Percentiles rank a stretch among this genome's conserved stretches.
Conservation (phyloP, 2,113 vertebrate genomes). For the Megaceryle torquata region DNA sequence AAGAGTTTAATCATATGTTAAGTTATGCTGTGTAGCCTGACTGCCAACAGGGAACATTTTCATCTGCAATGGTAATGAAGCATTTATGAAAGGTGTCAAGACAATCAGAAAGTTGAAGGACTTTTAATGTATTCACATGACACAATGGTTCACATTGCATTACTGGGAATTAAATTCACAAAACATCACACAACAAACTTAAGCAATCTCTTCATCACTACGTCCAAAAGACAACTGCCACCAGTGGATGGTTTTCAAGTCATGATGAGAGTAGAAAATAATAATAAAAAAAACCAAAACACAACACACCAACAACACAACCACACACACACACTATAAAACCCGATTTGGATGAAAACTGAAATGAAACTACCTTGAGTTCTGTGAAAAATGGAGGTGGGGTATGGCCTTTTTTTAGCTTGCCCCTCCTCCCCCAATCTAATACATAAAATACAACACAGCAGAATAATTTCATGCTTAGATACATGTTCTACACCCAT, state of each 20-base stretch:
- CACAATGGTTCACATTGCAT: background rate
- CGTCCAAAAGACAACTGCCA: background rate
- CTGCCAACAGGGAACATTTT: slow-evolving; percentile 34
- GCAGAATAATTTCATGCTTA: background rate
- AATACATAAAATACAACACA: background rate
- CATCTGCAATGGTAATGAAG: slow-evolving; percentile 54
- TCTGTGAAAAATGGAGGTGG: background rate
- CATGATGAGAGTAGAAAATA: background rate
- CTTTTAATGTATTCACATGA: background rate
- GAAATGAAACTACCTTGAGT: background rate
- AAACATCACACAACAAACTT: background rate
- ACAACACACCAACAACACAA: too few species aligned
- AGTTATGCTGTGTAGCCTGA: slow-evolving; percentile 22
- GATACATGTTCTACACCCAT: background rate
- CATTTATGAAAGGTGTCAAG: slow-evolving; percentile 41
- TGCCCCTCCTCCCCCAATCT: rapidly evolving
- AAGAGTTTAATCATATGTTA: slow-evolving; percentile 38
- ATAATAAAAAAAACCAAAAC: background rate
- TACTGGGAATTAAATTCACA: background rate
- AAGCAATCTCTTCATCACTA: background rate
- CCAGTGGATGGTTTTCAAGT: background rate
- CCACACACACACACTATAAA: background rate
- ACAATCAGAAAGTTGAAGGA: slow-evolving; percentile 49
- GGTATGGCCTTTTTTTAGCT: background rate
- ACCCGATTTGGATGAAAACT: background rate